Evolutionary conservation across 2,797 vertebrate species (phyloP).

Genomic region (Erethizon dorsatum): DNA sequence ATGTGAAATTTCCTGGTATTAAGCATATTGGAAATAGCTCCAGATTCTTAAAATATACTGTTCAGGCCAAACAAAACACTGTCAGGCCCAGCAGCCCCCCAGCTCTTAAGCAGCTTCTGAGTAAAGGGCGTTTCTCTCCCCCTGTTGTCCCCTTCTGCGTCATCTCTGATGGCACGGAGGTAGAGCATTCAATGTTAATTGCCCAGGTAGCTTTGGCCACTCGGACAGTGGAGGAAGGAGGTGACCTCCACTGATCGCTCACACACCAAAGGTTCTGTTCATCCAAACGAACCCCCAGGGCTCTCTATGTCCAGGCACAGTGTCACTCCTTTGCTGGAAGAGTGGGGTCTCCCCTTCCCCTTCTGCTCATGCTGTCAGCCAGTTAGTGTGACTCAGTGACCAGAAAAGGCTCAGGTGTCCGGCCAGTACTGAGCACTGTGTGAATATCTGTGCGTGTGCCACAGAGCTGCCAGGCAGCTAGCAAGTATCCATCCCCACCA

Average conservation of each 20-base stretch:
- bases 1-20: neutral
- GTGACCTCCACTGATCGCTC: neutral
- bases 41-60: neutral
- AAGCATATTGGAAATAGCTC: neutral
- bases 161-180: neutral
- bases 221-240: neutral
- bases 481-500: neutral
- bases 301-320: accelerated
- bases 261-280: accelerated
- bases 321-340: neutral
- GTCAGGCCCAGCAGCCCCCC: neutral
- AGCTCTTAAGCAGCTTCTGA: neutral
- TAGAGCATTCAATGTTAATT: accelerated
- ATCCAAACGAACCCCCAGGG: accelerated
- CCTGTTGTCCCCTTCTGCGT: no score
- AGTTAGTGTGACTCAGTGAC: neutral
- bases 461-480: neutral
- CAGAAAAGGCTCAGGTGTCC: neutral
- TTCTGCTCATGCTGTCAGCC: neutral
- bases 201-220: neutral
- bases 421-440: neutral
- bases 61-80: neutral
- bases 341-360: neutral
- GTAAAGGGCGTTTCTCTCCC: neutral
- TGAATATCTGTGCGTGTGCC: neutral